Conservation (phyloP, 2,888 invertebrate genomes). For the Eulithis prunata region DNA sequence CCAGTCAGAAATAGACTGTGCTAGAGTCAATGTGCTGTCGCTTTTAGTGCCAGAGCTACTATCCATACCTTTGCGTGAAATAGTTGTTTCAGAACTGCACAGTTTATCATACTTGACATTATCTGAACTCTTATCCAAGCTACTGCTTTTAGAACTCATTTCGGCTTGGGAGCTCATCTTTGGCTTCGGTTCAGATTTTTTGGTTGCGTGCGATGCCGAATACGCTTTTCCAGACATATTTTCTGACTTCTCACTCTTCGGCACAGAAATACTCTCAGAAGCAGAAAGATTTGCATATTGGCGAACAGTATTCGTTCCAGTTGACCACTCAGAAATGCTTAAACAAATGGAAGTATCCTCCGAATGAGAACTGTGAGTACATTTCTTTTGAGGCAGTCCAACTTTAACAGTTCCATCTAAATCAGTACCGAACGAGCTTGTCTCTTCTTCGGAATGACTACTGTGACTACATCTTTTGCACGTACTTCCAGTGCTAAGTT, state of each 20-base stretch:
- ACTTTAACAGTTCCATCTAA: conserved; percentile 92
- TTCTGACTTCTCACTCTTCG: conserved; percentile 85
- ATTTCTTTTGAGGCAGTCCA: conserved; percentile 91
- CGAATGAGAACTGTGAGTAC: conserved; percentile 92
- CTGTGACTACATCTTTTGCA: conserved; percentile 87
- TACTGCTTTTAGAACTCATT: conserved; percentile 85
- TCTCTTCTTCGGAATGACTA: conserved; percentile 90
- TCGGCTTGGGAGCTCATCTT: conserved; percentile 73
- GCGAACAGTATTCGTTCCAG: conserved; percentile 92
- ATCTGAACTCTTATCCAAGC: conserved; percentile 83
- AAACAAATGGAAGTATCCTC: conserved; percentile 94
- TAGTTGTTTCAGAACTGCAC: conserved; percentile 85
- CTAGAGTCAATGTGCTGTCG: conserved; percentile 90
- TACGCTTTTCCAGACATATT: conserved; percentile 83
- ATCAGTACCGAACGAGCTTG: conserved; percentile 90
- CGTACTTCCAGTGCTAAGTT: conserved; percentile 79
- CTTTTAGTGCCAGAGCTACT: conserved; percentile 90
- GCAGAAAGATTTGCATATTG: conserved; percentile 91
- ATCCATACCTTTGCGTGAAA: conserved; percentile 81
- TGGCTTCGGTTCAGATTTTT: conserved; percentile 81
- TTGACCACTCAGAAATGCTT: conserved; percentile 95
- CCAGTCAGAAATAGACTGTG: conserved; percentile 93
- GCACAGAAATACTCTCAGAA: conserved; percentile 86
- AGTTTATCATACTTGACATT: conserved; percentile 85
- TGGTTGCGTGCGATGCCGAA: conserved; percentile 81